Percentiles rank a stretch among this genome's conserved stretches.
These are phyloP conservation scores for Neocrepidodera transversa DNA, from an alignment of 2,888 invertebrate genomes.

Conservation along the genomic window DNA sequence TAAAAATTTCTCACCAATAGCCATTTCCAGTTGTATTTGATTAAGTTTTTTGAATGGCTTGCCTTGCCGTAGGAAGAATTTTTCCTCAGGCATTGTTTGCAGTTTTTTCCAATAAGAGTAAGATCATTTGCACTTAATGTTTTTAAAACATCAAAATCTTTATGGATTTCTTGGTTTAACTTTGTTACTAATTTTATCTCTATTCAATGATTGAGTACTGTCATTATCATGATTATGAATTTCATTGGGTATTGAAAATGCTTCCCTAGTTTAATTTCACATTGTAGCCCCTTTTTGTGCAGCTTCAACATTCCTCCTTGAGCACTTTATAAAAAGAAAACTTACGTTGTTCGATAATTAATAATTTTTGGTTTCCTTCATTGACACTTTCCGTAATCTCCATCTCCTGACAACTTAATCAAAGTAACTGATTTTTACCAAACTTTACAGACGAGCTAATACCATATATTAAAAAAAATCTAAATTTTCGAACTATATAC, in stretches of 20 bases:
- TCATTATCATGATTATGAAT: neutral
- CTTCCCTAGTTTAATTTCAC: neutral
- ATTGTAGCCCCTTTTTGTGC: neutral
- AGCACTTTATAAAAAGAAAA: neutral
- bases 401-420: neutral
- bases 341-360: neutral
- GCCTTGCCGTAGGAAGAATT: neutral
- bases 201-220: neutral
- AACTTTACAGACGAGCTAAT: neutral
- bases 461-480: neutral
- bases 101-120: neutral
- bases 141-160: no score
- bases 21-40: neutral
- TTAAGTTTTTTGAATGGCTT: neutral
- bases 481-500: neutral
- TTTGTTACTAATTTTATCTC: neutral
- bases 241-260: neutral
- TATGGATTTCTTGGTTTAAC: no score
- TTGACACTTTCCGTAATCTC: neutral
- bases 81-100: neutral
- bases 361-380: neutral
- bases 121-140: neutral
- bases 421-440: neutral
- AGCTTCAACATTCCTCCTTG: neutral
- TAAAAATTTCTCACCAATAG: neutral